Base-by-base conservation (phyloP, 2,888 invertebrate genomes). In the Apamea epomidion region DNA sequence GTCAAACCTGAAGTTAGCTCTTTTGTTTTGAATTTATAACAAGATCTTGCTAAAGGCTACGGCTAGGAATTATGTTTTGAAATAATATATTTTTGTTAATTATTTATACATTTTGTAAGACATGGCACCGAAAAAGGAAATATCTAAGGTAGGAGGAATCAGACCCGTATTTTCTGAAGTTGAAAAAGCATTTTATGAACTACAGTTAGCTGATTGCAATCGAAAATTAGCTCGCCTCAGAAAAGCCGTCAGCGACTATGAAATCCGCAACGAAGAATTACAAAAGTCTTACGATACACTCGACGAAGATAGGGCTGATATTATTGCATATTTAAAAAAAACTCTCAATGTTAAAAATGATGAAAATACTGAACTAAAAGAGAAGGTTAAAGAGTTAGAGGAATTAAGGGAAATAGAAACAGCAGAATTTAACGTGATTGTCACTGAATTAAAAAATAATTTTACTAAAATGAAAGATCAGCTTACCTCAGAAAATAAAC, bases 401-500 rank as follows among this genome's bases (percentile, higher is more conserved):
- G 97, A 98, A 90, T 96, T 97, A 0, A 97, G 98, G 81, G 98
- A 98, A 90, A 97, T 97, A 29, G 98, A 98, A 95, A 97, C 97
- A 21, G 96, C 97, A 51, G 95, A 97, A 73, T 98, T 97, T 89
- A 97, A 98, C 86, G 97, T 97, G 85, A 98, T 98, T 88, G 97
- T 98, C 37, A 94, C 95, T n/a, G 97, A 98, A 91, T 95, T 99
- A 93, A 97, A 98, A 93, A 97, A 97, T 87, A 98, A 99, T 93
- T 99, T 98, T 90, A 98, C 97, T 69, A 97, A 97, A 51, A 98
- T 98, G 98, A 98, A 98, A 90, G 99, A 98, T 91, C 98, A 98
- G 91, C 96, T 99, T 14, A 98, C 98, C 1, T 98, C 99, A 0
- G 99, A 99, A 97, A 98, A 99, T 78, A 99, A 99, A 96, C 96